Evolutionary conservation across 2,113 vertebrate species (phyloP).

Genomic region (Scopus umbretta): DNA sequence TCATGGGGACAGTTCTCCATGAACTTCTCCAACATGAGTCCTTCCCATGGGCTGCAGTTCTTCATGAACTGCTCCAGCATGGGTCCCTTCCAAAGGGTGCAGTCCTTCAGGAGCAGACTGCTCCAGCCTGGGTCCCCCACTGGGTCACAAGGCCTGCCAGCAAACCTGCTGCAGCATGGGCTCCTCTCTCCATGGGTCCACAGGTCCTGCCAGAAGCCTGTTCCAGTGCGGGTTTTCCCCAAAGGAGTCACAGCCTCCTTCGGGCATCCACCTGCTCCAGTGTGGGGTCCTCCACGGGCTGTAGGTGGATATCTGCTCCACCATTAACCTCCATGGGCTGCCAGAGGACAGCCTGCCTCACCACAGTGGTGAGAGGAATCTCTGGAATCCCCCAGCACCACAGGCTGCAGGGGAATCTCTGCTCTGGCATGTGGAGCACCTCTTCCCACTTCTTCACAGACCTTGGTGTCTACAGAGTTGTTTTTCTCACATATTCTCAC

Average conservation of each 20-base stretch:
- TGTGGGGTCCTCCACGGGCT: rapidly evolving
- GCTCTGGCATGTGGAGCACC: rapidly evolving
- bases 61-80: rapidly evolving
- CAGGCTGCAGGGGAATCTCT: not conserved
- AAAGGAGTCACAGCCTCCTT: no score
- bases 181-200: not conserved
- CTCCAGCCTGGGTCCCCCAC: no score
- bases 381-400: not conserved
- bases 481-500: not conserved
- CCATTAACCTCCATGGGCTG: not conserved
- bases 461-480: not conserved
- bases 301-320: not conserved
- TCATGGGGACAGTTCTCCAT: not conserved
- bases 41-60: not conserved
- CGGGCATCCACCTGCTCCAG: no score
- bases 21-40: not conserved
- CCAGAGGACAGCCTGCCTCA: not conserved
- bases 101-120: no score
- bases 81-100: not conserved
- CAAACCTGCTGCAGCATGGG: no score
- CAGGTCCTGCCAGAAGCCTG: no score
- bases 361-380: not conserved
- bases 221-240: not conserved
- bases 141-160: no score
- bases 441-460: not conserved